Evolutionary conservation across 2,888 invertebrate species (phyloP), one percentile per base, ranked within the genome.

Genomic region (Vanessa cardui): DNA sequence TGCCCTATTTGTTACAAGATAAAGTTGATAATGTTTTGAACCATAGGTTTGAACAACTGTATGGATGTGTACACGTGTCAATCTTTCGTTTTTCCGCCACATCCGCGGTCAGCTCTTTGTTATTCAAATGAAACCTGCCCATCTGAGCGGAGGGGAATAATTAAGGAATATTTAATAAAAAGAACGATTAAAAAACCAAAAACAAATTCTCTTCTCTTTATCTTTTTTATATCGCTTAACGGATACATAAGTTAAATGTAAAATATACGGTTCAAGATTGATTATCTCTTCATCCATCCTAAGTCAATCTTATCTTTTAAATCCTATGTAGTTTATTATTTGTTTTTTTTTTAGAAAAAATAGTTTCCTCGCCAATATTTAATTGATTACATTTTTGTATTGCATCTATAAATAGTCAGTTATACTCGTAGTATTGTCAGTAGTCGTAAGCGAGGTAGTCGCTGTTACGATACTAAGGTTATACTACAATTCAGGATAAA

Each of bases 81-180:
- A 82, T 86, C 87, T 84, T 78, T 80, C 85, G 74, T 83, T 87
- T 87, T 87, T 81, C 84, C 84, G 80, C 78, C 72, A 77, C 79
- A 75, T 65, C 66, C 54, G 68, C 72, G 74, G 72, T 70, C 75
- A 78, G 72, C 80, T 75, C 73, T 87, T 90, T 90, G 90, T 90
- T 89, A 90, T 90, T 88, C 82, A 89, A 87, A 90, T 90, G 78
- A 80, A 83, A 83, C 81, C 82, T 79, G 78, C 80, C 80, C 86
- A 83, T 84, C 84, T 84, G 85, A 78, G 75, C 78, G 74, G 76
- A 77, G 76, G 79, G 78, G 86, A 84, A 87, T 87, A 87, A 89
- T 90, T 89, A 90, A 85, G 84, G 80, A 80, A 81, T 83, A 80
- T 77, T 69, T 70, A 61, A 64, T 62, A 66, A 68, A 26, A 70